These are phyloP conservation scores for Ooceraea biroi DNA, from an alignment of 1,140 invertebrate genomes.

Conservation along the genomic window DNA sequence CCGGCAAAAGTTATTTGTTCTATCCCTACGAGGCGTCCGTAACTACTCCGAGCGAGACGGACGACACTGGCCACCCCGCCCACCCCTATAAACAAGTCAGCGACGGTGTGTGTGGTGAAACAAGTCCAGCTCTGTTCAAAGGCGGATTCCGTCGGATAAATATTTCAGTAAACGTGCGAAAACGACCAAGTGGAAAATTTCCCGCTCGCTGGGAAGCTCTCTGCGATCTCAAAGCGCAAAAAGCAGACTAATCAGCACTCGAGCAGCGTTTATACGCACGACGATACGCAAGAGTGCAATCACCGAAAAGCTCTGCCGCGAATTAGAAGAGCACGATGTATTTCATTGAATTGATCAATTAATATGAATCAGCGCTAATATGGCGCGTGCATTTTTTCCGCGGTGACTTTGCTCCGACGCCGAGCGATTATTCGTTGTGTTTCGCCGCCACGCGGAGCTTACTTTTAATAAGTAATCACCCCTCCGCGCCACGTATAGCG, in stretches of 20 bases:
- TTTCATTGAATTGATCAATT: conserved; percentile 23
- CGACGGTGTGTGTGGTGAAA: no score
- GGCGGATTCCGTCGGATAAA: background rate
- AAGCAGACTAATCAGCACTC: background rate
- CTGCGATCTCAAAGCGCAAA: background rate
- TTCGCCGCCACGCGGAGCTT: conserved; percentile 28
- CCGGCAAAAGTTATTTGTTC: conserved; percentile 71
- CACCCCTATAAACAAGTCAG: conserved; percentile 68
- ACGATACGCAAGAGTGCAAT: background rate
- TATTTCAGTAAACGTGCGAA: conserved; percentile 19
- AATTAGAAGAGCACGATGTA: conserved; percentile 28
- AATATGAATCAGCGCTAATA: background rate
- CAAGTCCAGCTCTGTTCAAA: conserved; percentile 30
- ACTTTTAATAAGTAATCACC: conserved; percentile 59
- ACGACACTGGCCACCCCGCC: conserved; percentile 38
- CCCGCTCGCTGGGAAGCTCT: no score
- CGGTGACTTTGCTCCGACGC: conserved; percentile 12
- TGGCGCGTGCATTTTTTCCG: background rate
- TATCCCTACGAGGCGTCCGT: conserved; percentile 68
- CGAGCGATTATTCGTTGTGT: conserved; percentile 33
- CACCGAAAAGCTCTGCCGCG: background rate
- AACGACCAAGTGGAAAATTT: background rate
- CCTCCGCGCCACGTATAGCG: conserved; percentile 1
- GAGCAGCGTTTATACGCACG: background rate
- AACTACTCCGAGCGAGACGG: conserved; percentile 48